phyloP scores from a whole-genome alignment of 2,113 vertebrate species.

The Mesocricetus auratus region DNA sequence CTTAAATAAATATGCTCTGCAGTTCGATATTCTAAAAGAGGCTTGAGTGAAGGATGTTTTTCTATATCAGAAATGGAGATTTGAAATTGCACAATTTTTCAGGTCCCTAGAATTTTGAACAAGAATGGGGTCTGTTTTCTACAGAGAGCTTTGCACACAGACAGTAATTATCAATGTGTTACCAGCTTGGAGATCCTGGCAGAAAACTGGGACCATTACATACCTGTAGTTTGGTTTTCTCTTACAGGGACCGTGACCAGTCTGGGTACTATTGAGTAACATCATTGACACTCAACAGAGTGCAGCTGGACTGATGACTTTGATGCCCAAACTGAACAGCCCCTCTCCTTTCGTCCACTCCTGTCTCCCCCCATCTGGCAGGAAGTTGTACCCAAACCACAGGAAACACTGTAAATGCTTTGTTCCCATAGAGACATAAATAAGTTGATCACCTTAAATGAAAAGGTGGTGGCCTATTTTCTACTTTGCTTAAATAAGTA shows the following conservation, averaged over 20 bases:
- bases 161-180: constrained; percentile 72
- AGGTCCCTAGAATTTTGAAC: constrained; percentile 54
- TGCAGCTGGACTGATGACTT: constrained; percentile 74
- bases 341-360: constrained; percentile 63
- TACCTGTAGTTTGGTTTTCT: constrained; percentile 78
- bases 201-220: constrained; percentile 72
- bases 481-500: constrained; percentile 70
- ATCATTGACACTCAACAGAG: constrained; percentile 65
- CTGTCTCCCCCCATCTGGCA: constrained; percentile 71
- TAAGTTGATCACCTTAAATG: constrained; percentile 82
- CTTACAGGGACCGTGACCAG: constrained; percentile 68
- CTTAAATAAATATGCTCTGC: not conserved
- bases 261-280: constrained; percentile 67
- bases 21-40: constrained; percentile 34
- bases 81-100: constrained; percentile 46
- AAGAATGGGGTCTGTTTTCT: constrained; percentile 61
- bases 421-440: constrained; percentile 80
- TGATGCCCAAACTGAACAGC: constrained; percentile 60
- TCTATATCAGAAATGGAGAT: constrained; percentile 52
- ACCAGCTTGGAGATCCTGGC: constrained; percentile 69
- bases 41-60: constrained; percentile 57
- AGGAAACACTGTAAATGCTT: constrained; percentile 80
- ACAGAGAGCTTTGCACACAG: constrained; percentile 54
- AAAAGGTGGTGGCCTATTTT: constrained; percentile 77
- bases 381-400: constrained; percentile 84